These are phyloP conservation scores for Eolophus roseicapilla DNA, from an alignment of 2,113 vertebrate genomes.

Conservation along the genomic window DNA sequence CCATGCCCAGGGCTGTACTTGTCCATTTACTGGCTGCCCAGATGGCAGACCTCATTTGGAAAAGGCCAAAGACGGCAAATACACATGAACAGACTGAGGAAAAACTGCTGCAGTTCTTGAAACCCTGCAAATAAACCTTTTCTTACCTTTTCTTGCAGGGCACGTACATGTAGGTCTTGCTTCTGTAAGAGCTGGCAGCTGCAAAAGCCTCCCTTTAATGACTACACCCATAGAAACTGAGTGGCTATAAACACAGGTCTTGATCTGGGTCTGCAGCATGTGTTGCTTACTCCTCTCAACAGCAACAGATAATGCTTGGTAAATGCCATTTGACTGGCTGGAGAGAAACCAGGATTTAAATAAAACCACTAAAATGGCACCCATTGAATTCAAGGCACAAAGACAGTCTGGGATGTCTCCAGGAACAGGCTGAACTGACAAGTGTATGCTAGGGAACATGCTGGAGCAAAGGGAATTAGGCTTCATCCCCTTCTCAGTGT, in stretches of 20 bases:
- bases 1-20: not conserved
- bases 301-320: not conserved
- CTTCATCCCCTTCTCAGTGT: accelerated
- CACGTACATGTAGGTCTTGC: not conserved
- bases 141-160: not conserved
- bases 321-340: not conserved
- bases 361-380: not conserved
- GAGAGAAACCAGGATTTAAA: not conserved
- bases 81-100: not conserved
- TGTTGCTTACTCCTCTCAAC: not conserved
- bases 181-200: not conserved
- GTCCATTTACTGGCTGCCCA: not conserved
- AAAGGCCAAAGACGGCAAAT: not conserved
- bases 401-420: not conserved
- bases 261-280: not conserved
- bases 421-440: not conserved
- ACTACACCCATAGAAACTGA: not conserved
- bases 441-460: not conserved
- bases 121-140: not conserved
- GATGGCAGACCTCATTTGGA: conserved; percentile 2
- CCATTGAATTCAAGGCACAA: not conserved
- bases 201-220: not conserved
- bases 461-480: not conserved
- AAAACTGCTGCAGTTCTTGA: not conserved
- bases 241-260: not conserved